phyloP scores from a whole-genome alignment of 2,888 invertebrate genomes.

The Apamea anceps region DNA sequence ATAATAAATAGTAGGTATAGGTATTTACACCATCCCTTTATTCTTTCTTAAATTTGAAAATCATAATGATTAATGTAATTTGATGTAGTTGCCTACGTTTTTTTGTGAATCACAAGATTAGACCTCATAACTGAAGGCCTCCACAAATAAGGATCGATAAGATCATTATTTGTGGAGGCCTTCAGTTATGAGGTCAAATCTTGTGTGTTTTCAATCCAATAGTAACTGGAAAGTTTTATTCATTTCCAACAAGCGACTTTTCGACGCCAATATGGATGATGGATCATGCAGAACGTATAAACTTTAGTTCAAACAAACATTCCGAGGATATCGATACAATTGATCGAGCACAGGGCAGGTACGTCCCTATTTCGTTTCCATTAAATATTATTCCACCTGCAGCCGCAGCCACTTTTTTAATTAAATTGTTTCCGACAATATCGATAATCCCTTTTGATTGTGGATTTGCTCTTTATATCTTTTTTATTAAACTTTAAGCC shows the following conservation, averaged over 20 bases:
- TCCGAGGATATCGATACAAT: conserved; percentile 29
- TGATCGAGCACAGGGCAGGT: background rate
- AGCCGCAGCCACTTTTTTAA: conserved; percentile 28
- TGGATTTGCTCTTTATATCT: conserved; percentile 42
- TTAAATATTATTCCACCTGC: conserved; percentile 14
- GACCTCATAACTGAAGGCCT: background rate
- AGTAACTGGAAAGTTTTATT: conserved; percentile 32
- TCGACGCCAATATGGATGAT: conserved; percentile 27
- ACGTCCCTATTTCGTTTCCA: conserved; percentile 11
- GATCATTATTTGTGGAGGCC: too few relatives aligned
- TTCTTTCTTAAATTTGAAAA: background rate
- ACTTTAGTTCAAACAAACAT: conserved; percentile 36
- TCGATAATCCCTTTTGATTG: conserved; percentile 43
- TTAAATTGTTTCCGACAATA: conserved; percentile 42
- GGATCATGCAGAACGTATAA: conserved; percentile 32
- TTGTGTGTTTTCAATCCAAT: conserved; percentile 32
- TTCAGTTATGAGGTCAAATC: too few relatives aligned
- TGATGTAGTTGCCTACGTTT: too few relatives aligned
- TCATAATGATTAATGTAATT: too few relatives aligned
- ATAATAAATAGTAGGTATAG: too few relatives aligned
- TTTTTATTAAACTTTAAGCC: conserved; percentile 34
- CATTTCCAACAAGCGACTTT: conserved; percentile 22
- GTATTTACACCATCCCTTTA: background rate
- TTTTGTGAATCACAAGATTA: background rate
- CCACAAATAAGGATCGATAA: conserved; percentile 33